Evolutionary conservation across 2,888 invertebrate species (phyloP).

Genomic region (Ectemnius continuus): DNA sequence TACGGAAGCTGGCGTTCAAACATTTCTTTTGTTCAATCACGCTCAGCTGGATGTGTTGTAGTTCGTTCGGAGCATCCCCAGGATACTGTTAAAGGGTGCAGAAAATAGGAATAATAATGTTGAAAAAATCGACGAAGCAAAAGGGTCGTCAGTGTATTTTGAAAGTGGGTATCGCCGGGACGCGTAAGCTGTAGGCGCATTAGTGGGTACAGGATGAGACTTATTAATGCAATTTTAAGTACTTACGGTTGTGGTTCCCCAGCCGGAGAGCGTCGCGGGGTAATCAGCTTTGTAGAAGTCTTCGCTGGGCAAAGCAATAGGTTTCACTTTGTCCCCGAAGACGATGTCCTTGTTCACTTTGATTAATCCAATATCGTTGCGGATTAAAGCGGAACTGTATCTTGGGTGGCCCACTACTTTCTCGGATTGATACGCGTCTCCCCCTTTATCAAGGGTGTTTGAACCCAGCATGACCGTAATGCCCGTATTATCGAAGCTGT

Average conservation of each 20-base stretch:
- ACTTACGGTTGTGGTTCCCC: constrained; percentile 74
- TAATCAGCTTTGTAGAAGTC: constrained; percentile 69
- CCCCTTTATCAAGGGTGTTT: constrained; percentile 70
- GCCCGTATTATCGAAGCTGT: constrained; percentile 69
- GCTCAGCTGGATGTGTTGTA: constrained; percentile 81
- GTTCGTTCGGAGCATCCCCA: constrained; percentile 79
- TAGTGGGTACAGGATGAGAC: neutral
- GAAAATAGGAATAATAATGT: no score
- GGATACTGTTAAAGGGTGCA: constrained; percentile 78
- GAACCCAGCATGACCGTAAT: constrained; percentile 70
- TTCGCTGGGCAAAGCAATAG: constrained; percentile 63
- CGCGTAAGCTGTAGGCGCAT: neutral
- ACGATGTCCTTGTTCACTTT: constrained; percentile 68
- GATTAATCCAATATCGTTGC: constrained; percentile 74
- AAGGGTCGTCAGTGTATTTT: neutral
- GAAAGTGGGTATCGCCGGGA: neutral
- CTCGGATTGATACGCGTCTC: constrained; percentile 66
- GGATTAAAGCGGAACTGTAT: constrained; percentile 68
- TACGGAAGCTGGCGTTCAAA: constrained; percentile 77
- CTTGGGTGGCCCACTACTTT: constrained; percentile 63
- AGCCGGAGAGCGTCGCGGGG: constrained; percentile 72
- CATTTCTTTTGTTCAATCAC: constrained; percentile 79
- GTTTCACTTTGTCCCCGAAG: constrained; percentile 68
- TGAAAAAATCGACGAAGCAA: no score
- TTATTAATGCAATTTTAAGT: constrained; percentile 7